Evolutionary conservation across 2,113 vertebrate species (phyloP).

Genomic region (Chauna torquata): DNA sequence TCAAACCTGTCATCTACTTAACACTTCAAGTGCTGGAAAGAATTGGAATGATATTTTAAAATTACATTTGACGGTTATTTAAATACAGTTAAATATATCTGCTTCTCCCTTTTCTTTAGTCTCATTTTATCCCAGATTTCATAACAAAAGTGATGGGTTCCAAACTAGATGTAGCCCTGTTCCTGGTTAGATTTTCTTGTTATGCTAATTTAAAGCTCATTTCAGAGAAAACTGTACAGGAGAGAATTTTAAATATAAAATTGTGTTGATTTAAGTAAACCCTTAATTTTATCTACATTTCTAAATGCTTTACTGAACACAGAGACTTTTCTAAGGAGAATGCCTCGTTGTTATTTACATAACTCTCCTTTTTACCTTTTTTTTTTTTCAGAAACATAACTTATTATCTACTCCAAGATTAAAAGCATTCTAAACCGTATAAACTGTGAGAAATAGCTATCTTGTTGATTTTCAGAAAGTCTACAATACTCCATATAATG

Average conservation of each 20-base stretch:
- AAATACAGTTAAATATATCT: background rate
- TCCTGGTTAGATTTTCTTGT: background rate
- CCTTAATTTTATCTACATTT: background rate
- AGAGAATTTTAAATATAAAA: background rate
- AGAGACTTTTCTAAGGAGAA: background rate
- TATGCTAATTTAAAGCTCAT: background rate
- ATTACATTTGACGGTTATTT: background rate
- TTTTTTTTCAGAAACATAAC: conserved; percentile 23
- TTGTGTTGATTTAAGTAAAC: background rate
- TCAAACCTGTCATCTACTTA: background rate
- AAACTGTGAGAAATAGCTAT: conserved; percentile 47
- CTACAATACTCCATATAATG: conserved; percentile 68
- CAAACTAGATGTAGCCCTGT: background rate
- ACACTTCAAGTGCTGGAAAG: background rate
- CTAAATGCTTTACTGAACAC: background rate
- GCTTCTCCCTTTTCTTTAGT: background rate
- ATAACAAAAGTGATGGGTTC: background rate
- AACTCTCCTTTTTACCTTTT: background rate
- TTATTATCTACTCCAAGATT: conserved; percentile 64
- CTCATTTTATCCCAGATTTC: background rate
- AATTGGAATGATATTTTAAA: background rate
- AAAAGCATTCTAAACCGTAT: conserved; percentile 63
- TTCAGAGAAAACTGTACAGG: background rate
- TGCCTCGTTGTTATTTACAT: conserved; percentile 1
- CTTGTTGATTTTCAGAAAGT: conserved; percentile 68